Base-by-base conservation (phyloP, 2,797 vertebrate species). In the Denticeps clupeoides region DNA sequence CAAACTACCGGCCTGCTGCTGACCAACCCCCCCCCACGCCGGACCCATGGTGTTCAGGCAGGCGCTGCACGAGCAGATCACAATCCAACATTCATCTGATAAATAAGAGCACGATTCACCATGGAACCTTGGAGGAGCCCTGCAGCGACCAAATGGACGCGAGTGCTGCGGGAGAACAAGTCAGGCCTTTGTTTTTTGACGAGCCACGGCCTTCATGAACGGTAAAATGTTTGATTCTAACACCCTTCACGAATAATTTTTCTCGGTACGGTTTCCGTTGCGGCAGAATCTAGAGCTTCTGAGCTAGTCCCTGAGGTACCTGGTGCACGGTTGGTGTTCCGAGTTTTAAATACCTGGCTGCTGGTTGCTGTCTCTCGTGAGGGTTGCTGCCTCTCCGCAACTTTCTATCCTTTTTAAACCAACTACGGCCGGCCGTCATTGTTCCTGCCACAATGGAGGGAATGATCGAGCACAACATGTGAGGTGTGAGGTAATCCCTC, bases 381-480 rank as follows among this genome's bases (percentile, higher is more conserved):
- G 49, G 57, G 48, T 55, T 40, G 53, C 56, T 68, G 59, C 49
- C 60, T 31, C 28, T 35, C 46, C 47, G 55, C 3, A 45, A 42
- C 58, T 49, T 55, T 60, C 51, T 61, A 53, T 72, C 64, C 35
- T 60, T 45, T 41, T 55, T 19, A 53, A 40, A 47, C 37, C 10
- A 7, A 45, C 7, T 16, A 15, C 15, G 15, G 37, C 45, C 51
- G 53, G 41, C 65, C 22, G 51, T 60, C 75, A 79, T 83, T 85
- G 81, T 85, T 70, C 63, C 9, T 3, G 24, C 13, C 52, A 86
- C 82, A 86, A 86, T 80, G 61, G 76, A 65, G 69, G 60, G 79
- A 83, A 83, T 74, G 70, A 82, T 84, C 78, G 63, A 83, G 82
- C 21, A 65, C 70, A 71, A 53, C 75, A 76, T 80, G 78, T 75